Evolutionary conservation across 2,113 vertebrate species (phyloP).

Genomic region (Indicator maculatus): DNA sequence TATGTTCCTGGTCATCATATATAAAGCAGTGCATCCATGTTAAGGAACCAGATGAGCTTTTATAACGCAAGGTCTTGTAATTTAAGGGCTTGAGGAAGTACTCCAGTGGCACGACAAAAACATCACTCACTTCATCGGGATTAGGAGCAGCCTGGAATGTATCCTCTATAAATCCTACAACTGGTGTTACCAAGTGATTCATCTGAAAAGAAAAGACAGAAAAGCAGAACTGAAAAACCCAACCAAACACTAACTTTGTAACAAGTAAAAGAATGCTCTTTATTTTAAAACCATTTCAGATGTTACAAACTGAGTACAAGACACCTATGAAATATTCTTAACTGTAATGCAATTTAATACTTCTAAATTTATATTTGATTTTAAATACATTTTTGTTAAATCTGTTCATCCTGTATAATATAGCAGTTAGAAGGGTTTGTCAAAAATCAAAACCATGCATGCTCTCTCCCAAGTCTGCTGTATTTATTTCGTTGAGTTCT

Average conservation of each 20-base stretch:
- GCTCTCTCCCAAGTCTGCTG: neutral
- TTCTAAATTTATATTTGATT: neutral
- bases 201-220: conserved; percentile 68
- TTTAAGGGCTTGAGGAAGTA: conserved; percentile 79
- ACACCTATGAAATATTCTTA: neutral
- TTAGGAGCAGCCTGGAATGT: conserved; percentile 83
- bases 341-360: neutral
- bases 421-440: neutral
- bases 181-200: conserved; percentile 83
- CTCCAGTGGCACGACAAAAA: conserved; percentile 87
- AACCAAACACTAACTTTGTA: neutral
- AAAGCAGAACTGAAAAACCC: neutral
- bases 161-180: conserved; percentile 88
- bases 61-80: conserved; percentile 43
- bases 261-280: neutral
- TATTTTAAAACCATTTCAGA: neutral
- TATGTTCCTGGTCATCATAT: conserved; percentile 74
- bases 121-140: conserved; percentile 87
- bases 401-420: neutral
- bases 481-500: neutral
- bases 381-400: neutral
- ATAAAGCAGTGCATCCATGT: conserved; percentile 75
- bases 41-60: neutral
- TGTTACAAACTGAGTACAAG: neutral
- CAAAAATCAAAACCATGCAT: neutral